A percentile compares a stretch with the other conserved stretches of the same genome.
Conservation (phyloP, 2,888 invertebrate genomes). For the Axea sp. region DNA sequence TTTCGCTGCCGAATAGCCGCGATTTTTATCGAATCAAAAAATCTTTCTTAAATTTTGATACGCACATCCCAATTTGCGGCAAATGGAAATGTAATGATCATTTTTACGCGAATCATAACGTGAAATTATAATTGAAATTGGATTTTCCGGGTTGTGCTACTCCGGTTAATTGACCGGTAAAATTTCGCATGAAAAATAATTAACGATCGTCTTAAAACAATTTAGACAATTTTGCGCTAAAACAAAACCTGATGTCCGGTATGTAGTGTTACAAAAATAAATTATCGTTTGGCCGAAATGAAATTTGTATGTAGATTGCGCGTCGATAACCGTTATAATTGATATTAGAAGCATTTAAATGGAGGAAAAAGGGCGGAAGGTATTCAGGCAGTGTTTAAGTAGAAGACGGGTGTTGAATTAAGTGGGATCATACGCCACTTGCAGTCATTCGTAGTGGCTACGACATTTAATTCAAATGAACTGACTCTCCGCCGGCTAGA, state of each 20-base stretch:
- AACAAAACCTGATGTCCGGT: no score
- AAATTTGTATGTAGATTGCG: conserved; percentile 11
- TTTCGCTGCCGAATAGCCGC: no score
- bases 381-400: conserved; percentile 15
- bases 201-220: no score
- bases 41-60: conserved; percentile 32
- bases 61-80: conserved; percentile 22
- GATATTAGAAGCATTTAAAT: conserved; percentile 26
- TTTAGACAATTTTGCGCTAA: no score
- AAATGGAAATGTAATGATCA: conserved; percentile 45
- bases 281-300: background rate
- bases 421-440: conserved; percentile 56
- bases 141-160: conserved; percentile 4
- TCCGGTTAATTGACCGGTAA: conserved; percentile 18
- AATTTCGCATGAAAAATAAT: conserved; percentile 16
- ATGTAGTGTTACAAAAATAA: no score
- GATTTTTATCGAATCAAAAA: conserved; percentile 38
- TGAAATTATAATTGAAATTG: conserved; percentile 35
- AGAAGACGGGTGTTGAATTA: conserved; percentile 40
- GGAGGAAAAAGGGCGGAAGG: conserved; percentile 11
- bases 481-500: conserved; percentile 26
- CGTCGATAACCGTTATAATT: conserved; percentile 12
- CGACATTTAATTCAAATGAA: conserved; percentile 58
- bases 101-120: conserved; percentile 26
- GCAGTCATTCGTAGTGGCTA: conserved; percentile 51